A percentile compares a stretch with the other conserved stretches of the same genome.
Conservation (phyloP, 2,797 vertebrate genomes). For the Clarias fuscus region DNA sequence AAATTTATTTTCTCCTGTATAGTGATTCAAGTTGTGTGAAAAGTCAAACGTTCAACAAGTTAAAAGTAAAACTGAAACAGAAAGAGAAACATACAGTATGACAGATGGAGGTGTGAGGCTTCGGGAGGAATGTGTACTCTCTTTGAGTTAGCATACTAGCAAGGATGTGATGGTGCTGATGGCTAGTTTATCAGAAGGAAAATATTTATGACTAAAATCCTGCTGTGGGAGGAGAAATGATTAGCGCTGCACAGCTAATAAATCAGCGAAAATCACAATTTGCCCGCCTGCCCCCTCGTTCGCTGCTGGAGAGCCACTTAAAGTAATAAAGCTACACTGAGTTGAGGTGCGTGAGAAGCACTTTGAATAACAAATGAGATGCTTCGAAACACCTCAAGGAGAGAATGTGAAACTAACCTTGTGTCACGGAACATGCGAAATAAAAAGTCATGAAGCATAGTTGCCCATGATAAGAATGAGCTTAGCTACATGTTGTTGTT, state of each 20-base stretch:
- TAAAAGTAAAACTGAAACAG: no score
- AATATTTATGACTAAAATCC: background rate
- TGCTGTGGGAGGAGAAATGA: background rate
- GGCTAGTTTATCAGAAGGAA: background rate
- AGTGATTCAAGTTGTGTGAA: background rate
- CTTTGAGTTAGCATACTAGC: background rate
- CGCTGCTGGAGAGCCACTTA: background rate
- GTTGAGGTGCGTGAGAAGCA: background rate
- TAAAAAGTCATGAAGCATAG: background rate
- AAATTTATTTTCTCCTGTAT: background rate
- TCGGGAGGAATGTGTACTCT: background rate
- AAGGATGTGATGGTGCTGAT: background rate
- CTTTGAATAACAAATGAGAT: constrained; percentile 36
- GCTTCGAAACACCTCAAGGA: background rate
- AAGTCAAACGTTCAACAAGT: background rate
- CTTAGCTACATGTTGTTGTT: background rate
- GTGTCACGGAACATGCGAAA: background rate
- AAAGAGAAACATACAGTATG: background rate
- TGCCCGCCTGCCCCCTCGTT: background rate
- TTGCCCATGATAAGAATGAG: background rate
- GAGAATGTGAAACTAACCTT: background rate
- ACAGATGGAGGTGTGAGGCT: background rate
- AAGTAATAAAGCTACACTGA: background rate
- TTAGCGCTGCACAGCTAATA: constrained; percentile 6
- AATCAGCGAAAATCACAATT: background rate